Evolutionary conservation across 2,113 vertebrate species (phyloP).

Genomic region (Tympanuchus pallidicinctus): DNA sequence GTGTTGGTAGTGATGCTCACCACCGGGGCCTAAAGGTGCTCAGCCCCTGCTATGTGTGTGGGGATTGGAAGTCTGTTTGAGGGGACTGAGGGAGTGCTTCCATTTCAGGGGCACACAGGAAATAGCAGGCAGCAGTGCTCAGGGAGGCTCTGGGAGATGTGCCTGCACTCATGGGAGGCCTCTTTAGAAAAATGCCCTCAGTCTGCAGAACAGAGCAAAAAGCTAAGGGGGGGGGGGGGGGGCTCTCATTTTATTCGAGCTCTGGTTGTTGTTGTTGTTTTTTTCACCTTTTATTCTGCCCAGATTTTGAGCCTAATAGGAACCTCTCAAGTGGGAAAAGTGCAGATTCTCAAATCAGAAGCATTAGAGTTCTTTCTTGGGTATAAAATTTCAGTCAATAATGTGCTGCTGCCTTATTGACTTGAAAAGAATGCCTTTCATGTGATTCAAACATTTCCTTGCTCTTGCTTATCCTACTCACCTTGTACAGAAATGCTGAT

Average conservation of each 20-base stretch:
- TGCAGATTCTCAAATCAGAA: conserved; percentile 45
- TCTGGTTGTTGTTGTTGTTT: neutral
- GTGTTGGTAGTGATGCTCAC: neutral
- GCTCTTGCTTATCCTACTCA: conserved; percentile 69
- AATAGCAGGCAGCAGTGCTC: neutral
- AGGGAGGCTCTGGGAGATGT: neutral
- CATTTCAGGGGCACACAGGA: neutral
- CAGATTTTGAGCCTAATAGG: conserved; percentile 19
- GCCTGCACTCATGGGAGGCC: neutral
- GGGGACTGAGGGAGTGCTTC: neutral
- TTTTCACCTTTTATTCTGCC: neutral
- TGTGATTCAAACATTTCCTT: conserved; percentile 64
- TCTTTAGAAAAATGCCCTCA: neutral
- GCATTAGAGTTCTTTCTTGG: conserved; percentile 36
- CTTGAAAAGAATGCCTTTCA: conserved; percentile 46
- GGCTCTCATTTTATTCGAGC: neutral
- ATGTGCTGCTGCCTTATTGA: conserved; percentile 61
- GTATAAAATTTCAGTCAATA: conserved; percentile 73
- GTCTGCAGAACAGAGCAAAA: neutral
- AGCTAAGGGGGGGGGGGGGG: neutral
- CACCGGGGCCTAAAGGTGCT: neutral
- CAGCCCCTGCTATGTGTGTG: neutral
- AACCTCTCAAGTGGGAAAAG: conserved; percentile 52
- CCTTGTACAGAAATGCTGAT: conserved; percentile 71
- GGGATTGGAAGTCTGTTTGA: neutral